These are phyloP conservation scores for Nowickia ferox DNA, from an alignment of 2,888 invertebrate species.

Conservation along the genomic window DNA sequence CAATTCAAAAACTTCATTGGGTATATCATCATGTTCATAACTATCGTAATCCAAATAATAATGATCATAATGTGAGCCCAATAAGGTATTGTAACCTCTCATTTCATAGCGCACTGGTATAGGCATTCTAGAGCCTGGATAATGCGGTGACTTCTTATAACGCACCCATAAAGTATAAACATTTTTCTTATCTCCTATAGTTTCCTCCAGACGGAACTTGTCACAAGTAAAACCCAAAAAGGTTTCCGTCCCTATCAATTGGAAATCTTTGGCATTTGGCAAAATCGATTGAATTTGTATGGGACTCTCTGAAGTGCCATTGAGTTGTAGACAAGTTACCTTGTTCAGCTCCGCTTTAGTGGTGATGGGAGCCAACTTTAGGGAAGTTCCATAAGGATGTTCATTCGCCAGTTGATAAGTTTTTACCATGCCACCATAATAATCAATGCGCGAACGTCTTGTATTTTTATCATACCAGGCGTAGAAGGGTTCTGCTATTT, in stretches of 20 bases:
- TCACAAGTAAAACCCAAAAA: slow-evolving; percentile 89
- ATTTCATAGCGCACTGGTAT: slow-evolving; percentile 94
- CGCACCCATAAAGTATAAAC: slow-evolving; percentile 95
- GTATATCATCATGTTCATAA: slow-evolving; percentile 87
- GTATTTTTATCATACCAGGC: slow-evolving; percentile 92
- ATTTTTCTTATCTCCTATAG: slow-evolving; percentile 91
- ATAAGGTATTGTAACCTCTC: slow-evolving; percentile 94
- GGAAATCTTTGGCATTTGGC: slow-evolving; percentile 91
- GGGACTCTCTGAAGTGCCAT: slow-evolving; percentile 87
- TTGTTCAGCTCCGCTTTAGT: slow-evolving; percentile 89
- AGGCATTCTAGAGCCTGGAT: slow-evolving; percentile 84
- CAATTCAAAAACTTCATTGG: slow-evolving; percentile 88
- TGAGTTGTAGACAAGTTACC: slow-evolving; percentile 91
- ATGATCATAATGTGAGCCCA: slow-evolving; percentile 98
- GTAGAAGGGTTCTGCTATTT: slow-evolving; percentile 94
- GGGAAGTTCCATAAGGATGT: slow-evolving; percentile 87
- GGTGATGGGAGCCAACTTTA: slow-evolving; percentile 94
- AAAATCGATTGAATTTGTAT: slow-evolving; percentile 90
- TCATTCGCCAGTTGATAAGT: slow-evolving; percentile 90
- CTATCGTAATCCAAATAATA: slow-evolving; percentile 93
- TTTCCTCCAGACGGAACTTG: slow-evolving; percentile 90
- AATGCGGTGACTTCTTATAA: slow-evolving; percentile 86
- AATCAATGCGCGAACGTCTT: slow-evolving; percentile 94
- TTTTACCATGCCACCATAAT: slow-evolving; percentile 97
- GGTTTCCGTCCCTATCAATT: slow-evolving; percentile 87